Base-by-base conservation (phyloP, 2,113 vertebrate species). In the Megaceryle torquata region DNA sequence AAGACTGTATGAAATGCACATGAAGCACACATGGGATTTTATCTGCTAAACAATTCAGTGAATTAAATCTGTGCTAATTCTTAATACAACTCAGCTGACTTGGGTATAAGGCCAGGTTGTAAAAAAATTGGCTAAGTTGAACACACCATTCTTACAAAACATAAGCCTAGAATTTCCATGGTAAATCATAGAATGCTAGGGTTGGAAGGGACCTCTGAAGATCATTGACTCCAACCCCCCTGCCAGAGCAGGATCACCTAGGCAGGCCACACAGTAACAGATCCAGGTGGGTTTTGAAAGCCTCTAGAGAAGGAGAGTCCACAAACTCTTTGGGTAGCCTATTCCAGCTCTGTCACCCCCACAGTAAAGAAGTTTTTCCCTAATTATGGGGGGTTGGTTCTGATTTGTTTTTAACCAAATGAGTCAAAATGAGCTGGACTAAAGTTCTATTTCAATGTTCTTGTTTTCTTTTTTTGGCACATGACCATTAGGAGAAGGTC, bases 11-110 rank as follows among this genome's bases (percentile, higher is more conserved):
- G 53, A 80, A 95, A 93, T 56, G 6, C 44, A 61, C 50, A 68
- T 35, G 67, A 94, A 94, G 35, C 28, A 78, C 26, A 72, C 25
- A 5, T 14, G 33, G n/a, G 43, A 90, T 71, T 75, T 48, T 44
- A 84, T 57, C 53, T 78, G 77, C 65, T 76, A 72, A 91, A 82
- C 19, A 87, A 82, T 29, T 50, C 53, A 84, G 41, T 69, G 54
- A 57, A 91, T 84, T 86, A 86, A 84, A 93, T 65, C 69, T 76
- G 56, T 82, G 33, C 61, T 93, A 76, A 86, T 72, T 76, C 86
- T 92, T 89, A 94, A 93, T 86, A 92, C 77, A 61, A 92, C 37
- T 96, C 92, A 85, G 61, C 68, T 94, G 90, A 94, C 15, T n/a
- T 82, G 35, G 11, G 13, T 84, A 24, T 21, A 72, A 94, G 61